Evolutionary conservation across 2,888 invertebrate genomes (phyloP).

Genomic region (Apamea epomidion): DNA sequence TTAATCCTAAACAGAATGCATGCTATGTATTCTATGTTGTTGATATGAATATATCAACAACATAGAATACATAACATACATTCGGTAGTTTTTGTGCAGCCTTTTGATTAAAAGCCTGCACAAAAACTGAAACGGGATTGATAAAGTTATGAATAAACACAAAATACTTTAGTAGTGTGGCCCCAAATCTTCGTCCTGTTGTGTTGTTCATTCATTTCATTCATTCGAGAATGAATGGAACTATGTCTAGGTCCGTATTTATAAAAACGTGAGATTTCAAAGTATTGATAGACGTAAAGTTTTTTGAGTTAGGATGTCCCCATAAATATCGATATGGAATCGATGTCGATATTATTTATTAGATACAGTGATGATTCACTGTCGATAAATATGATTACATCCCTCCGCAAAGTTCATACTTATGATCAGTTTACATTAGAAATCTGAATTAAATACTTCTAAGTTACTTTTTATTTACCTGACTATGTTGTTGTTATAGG

Average conservation of each 20-base stretch:
- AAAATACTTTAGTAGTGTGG: slow-evolving; percentile 48
- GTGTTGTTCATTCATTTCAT: slow-evolving; percentile 38
- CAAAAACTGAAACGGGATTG: slow-evolving; percentile 18
- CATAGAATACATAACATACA: too few relatives aligned
- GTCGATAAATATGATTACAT: slow-evolving; percentile 30
- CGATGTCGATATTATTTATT: slow-evolving; percentile 35
- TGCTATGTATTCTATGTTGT: slow-evolving; percentile 10
- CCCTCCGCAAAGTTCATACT: slow-evolving; percentile 7
- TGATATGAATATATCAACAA: too few relatives aligned
- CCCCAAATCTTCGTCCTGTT: slow-evolving; percentile 52
- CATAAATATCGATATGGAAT: slow-evolving; percentile 10
- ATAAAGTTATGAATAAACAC: slow-evolving; percentile 3
- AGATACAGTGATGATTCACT: slow-evolving; percentile 1
- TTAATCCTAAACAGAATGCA: neutral
- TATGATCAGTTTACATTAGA: neutral
- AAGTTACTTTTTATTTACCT: neutral
- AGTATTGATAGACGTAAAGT: slow-evolving; percentile 46
- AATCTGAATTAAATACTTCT: slow-evolving; percentile 3
- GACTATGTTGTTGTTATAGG: slow-evolving; percentile 9
- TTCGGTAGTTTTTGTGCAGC: too few relatives aligned
- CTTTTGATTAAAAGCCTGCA: slow-evolving; percentile 9
- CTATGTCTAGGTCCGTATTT: slow-evolving; percentile 45
- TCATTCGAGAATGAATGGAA: slow-evolving; percentile 37
- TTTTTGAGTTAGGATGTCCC: slow-evolving; percentile 9
- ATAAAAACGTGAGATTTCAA: slow-evolving; percentile 54